phyloP scores from a whole-genome alignment of 2,888 invertebrate species.

The Cosmia trapezina region DNA sequence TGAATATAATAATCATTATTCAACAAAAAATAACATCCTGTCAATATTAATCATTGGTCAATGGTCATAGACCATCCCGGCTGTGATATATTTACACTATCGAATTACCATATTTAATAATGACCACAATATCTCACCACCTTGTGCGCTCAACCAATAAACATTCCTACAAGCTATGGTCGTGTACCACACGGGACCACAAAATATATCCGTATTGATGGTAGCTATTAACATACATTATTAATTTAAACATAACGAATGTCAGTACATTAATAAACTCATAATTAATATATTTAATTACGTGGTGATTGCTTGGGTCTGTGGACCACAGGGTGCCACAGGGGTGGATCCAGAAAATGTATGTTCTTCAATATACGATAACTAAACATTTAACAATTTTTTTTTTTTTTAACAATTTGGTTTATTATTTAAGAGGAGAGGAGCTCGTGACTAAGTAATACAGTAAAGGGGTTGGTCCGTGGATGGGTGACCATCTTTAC shows the following conservation, averaged over 20 bases:
- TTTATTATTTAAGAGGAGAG: no score
- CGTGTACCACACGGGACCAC: constrained; percentile 20
- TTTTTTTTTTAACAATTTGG: no score
- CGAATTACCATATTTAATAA: constrained; percentile 55
- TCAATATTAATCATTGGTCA: constrained; percentile 32
- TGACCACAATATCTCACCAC: constrained; percentile 46
- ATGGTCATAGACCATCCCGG: background rate
- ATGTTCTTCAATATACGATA: no score
- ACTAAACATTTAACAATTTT: no score
- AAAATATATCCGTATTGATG: constrained; percentile 36
- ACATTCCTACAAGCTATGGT: constrained; percentile 18
- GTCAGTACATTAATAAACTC: constrained; percentile 38
- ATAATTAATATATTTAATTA: constrained; percentile 47
- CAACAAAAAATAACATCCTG: constrained; percentile 20
- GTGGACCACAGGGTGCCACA: constrained; percentile 27
- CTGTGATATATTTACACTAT: constrained; percentile 35
- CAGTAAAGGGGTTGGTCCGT: no score
- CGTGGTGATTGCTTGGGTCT: constrained; percentile 25
- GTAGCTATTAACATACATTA: constrained; percentile 40
- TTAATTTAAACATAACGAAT: constrained; percentile 47
- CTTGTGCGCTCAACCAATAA: constrained; percentile 13
- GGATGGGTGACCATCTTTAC: no score
- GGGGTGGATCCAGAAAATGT: background rate
- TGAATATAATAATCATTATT: constrained; percentile 18
- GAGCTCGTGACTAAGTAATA: no score